Evolutionary conservation across 2,113 vertebrate species (phyloP), one percentile per base, ranked within the genome.

Genomic region (Trogon surrucura): DNA sequence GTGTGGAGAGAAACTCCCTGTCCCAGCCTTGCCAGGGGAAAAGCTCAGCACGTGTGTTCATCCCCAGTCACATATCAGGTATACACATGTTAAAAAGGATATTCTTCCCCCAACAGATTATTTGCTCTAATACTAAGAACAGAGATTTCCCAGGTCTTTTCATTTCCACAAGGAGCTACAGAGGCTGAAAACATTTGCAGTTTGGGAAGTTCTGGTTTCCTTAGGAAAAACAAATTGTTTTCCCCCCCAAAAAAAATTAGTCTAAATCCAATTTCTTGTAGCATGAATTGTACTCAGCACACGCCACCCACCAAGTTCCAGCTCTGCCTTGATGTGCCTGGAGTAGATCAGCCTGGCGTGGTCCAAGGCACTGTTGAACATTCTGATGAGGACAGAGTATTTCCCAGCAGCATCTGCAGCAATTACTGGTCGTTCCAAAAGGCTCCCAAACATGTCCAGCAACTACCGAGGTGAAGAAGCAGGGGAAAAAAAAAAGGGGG

Each of bases 371-470:
- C 84, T 74, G 85, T 94, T 98, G 95, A 99, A 98, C 98, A 98
- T 98, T 69, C 77, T 88, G 67, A 99, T 93, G 16, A 99, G 98
- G 13, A 89, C 50, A 5, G 96, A 94, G 89, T 98, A 98, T 96
- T 97, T 98, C 56, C 92, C 95, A 81, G 96, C 92, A 41, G 91
- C 97, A 56, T 97, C 98, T 16, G 72, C 90, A n/a, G 98, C 98
- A 13, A 99, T 80, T 16, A 98, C 38, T 2, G 99, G 98, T 61
- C 98, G 98, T 85, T 99, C 97, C 79, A 99, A 85, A 73, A 99
- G 98, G 88, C 93, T 98, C 41, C 97, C 98, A 62, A 99, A 99
- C 98, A 99, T 99, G 77, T 98, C 98, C 78, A 99, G 74, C 45
- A 99, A 82, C 99, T 99, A 97, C 5, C 72, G 71, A 81, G 45